Evolutionary conservation across 2,888 invertebrate genomes (phyloP).

Genomic region (Arctia plantaginis): DNA sequence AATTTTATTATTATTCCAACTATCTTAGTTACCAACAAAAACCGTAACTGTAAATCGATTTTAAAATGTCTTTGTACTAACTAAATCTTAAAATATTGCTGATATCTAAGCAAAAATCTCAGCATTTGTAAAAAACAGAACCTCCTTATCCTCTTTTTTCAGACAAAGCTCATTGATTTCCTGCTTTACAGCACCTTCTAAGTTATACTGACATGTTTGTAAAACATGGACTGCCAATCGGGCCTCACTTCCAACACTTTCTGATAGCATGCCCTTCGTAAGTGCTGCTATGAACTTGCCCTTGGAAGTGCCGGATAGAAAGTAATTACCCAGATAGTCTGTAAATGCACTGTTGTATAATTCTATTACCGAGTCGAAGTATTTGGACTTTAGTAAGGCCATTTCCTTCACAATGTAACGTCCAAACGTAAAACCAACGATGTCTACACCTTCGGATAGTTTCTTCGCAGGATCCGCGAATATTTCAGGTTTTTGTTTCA

Average conservation of each 20-base stretch:
- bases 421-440: constrained; percentile 64
- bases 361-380: constrained; percentile 63
- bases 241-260: constrained; percentile 24
- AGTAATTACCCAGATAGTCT: constrained; percentile 42
- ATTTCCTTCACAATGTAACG: constrained; percentile 61
- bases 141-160: constrained; percentile 13
- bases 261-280: constrained; percentile 32
- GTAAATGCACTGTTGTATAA: constrained; percentile 54
- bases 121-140: constrained; percentile 13
- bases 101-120: neutral
- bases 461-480: constrained; percentile 52
- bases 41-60: neutral
- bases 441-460: constrained; percentile 52
- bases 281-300: constrained; percentile 20
- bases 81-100: no score
- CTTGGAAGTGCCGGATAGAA: constrained; percentile 16
- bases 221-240: constrained; percentile 37
- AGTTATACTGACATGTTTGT: neutral
- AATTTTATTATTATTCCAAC: no score
- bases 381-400: constrained; percentile 52
- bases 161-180: constrained; percentile 7
- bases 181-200: constrained; percentile 1
- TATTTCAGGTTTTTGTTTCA: constrained; percentile 55
- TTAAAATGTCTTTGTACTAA: neutral
- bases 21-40: no score